Evolutionary conservation across 2,113 vertebrate genomes (phyloP).

Genomic region (Cephalopterus ornatus): DNA sequence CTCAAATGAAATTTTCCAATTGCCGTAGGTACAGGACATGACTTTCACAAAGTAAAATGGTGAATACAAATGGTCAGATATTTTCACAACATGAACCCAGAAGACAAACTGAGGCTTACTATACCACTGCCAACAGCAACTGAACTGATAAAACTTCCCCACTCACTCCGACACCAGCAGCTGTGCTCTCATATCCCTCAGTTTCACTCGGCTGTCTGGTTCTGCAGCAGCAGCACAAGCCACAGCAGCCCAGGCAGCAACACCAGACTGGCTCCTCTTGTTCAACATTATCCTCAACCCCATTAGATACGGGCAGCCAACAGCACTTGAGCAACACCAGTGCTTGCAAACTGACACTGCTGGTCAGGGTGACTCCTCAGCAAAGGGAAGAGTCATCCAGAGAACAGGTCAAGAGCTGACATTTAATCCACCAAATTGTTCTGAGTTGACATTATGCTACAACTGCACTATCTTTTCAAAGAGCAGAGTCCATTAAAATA

Average conservation of each 20-base stretch:
- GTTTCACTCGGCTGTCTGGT: background rate
- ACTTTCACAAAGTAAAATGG: background rate
- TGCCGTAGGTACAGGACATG: background rate
- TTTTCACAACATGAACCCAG: background rate
- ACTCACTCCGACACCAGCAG: background rate
- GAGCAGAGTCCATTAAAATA: background rate
- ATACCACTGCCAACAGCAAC: background rate
- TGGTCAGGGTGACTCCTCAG: background rate
- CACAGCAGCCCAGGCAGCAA: background rate
- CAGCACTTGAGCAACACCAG: background rate
- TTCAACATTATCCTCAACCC: background rate
- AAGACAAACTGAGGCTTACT: background rate
- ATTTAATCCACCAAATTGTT: background rate
- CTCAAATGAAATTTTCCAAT: background rate
- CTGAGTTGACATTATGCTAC: background rate
- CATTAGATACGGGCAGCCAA: background rate
- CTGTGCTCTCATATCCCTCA: background rate
- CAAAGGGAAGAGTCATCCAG: background rate
- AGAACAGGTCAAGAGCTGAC: background rate
- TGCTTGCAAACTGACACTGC: background rate
- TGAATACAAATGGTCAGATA: background rate
- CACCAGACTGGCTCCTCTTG: background rate
- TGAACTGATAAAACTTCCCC: background rate
- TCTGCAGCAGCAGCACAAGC: background rate
- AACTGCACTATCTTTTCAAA: background rate